Base-by-base conservation (phyloP, 2,113 vertebrate species). In the Lethenteron reissneri region DNA sequence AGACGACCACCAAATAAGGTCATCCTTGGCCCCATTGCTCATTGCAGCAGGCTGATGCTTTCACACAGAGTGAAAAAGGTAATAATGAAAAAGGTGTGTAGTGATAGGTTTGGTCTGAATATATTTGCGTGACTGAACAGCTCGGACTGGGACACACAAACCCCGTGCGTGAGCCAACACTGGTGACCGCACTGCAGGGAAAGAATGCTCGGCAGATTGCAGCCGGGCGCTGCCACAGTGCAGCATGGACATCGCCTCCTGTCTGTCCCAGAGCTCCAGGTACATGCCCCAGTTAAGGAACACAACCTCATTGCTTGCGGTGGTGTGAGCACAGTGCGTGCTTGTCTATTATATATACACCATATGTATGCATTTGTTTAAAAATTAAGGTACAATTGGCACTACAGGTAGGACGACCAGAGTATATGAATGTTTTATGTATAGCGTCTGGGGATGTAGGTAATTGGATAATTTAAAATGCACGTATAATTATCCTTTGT, bases 61-160 rank as follows among this genome's bases (percentile, higher is more conserved):
- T 41, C 41, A 41, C 41, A 41, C 41, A 41, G 41, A 41, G 41
- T 41, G 41, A 41, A 41, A 41, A 41, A 41, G 41, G 41, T 41
- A 41, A 6, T 41, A 41, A 41, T 41, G 41, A 41, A 41, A 41
- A 41, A 41, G 41, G 41, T 41, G 41, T 41, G 6, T 41, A 41
- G 4, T 41, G 5, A 41, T 41, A 41, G 41, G 41, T 41, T 41
- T 41, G 41, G 41, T 41, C 41, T 41, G 41, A 41, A 41, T 41
- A 41, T 41, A 41, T 41, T 41, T 41, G 41, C 41, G 41, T 41
- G 41, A 41, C 41, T 41, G 41, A 41, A 9, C 71, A 87, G 86
- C 83, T 87, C 71, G 86, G 86, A 9, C 77, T 87, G 62, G 84
- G 85, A 72, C 86, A 87, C 68, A 86, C 86, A 69, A 87, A 87